Percentiles rank a stretch among this genome's conserved stretches.
Evolutionary conservation across 1,140 invertebrate genomes (phyloP).

Genomic region (Apocrypta bakeri): DNA sequence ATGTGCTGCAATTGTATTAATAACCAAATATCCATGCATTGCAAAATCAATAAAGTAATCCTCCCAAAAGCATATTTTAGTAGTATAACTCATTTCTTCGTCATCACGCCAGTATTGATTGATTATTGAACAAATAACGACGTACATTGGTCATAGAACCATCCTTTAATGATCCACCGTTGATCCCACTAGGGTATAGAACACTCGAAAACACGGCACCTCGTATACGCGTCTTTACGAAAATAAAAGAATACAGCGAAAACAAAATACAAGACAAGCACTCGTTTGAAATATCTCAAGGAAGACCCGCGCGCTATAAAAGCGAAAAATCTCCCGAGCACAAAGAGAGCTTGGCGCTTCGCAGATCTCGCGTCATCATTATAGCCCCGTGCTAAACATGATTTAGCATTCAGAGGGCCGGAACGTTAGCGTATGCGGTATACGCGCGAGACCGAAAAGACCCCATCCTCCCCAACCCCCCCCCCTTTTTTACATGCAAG

Average conservation of each 20-base stretch:
- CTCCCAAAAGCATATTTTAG: too few relatives aligned
- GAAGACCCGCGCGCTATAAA: background rate
- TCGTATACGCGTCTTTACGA: background rate
- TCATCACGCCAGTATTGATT: too few relatives aligned
- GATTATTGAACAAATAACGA: too few relatives aligned
- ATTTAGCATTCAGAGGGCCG: conserved; percentile 45
- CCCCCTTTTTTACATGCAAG: conserved; percentile 40
- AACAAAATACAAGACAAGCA: too few relatives aligned
- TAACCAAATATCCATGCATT: too few relatives aligned
- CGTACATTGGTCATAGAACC: too few relatives aligned
- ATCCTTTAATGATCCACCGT: too few relatives aligned
- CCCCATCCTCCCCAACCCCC: too few relatives aligned
- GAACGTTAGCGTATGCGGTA: background rate
- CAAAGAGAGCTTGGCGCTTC: background rate
- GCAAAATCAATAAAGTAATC: too few relatives aligned
- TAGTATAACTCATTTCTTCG: too few relatives aligned
- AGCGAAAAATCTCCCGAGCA: background rate
- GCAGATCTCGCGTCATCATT: conserved; percentile 19
- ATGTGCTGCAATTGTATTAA: too few relatives aligned
- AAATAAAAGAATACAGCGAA: background rate
- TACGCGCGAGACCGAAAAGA: conserved; percentile 2
- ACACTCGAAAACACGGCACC: background rate
- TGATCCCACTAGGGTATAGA: too few relatives aligned
- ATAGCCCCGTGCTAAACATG: conserved; percentile 34
- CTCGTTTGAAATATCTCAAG: background rate